These are phyloP conservation scores for Eulemur rufifrons DNA, from an alignment of 2,113 vertebrate species.

Conservation along the genomic window DNA sequence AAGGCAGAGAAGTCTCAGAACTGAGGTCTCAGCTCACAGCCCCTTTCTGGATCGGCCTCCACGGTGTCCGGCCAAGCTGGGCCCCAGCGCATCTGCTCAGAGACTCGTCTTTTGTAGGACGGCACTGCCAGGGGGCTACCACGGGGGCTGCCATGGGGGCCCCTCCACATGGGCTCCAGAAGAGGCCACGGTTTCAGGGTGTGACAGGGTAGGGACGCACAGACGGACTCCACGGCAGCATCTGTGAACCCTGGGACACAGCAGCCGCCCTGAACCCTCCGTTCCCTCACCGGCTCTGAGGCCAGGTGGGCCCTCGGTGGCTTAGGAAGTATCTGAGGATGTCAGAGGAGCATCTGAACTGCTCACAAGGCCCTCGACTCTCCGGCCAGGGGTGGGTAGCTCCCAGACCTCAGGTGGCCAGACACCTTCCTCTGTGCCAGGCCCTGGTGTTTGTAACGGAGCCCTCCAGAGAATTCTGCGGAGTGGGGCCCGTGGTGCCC, in stretches of 20 bases:
- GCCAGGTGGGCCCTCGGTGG: background rate
- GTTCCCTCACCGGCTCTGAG: fast-evolving
- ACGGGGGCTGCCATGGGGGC: too few relatives aligned
- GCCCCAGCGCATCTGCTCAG: fast-evolving
- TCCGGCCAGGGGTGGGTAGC: background rate
- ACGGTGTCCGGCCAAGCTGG: fast-evolving
- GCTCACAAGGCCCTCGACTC: fast-evolving
- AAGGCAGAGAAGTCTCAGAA: background rate
- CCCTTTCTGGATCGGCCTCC: background rate
- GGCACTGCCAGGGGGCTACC: background rate
- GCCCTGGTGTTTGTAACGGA: fast-evolving
- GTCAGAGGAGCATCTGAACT: fast-evolving
- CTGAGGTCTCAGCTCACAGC: background rate
- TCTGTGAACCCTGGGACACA: background rate
- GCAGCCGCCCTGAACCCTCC: fast-evolving
- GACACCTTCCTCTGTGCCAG: background rate
- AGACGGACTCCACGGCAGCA: fast-evolving
- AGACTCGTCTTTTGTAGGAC: fast-evolving
- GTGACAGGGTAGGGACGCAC: fast-evolving
- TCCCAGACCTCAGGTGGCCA: background rate
- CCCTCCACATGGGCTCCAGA: background rate
- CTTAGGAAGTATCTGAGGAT: background rate
- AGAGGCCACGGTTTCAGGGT: background rate
- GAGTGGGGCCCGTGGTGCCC: fast-evolving
- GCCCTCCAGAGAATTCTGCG: fast-evolving